Percentiles rank a stretch among this genome's conserved stretches.
Evolutionary conservation across 2,888 invertebrate genomes (phyloP).

Genomic region (Epirrhoe alternata): DNA sequence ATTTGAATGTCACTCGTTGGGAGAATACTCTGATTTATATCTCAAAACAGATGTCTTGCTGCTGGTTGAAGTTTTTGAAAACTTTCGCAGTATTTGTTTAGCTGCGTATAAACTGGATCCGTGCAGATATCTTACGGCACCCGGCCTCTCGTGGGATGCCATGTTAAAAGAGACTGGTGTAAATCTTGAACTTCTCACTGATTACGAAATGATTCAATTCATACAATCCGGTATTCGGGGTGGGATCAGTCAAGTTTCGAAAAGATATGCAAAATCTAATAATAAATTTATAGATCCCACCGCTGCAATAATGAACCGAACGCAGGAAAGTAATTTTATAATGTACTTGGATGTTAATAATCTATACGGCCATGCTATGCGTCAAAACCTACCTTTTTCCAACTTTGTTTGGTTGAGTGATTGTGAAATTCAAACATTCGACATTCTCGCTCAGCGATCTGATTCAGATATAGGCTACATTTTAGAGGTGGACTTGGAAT

Average conservation of each 20-base stretch:
- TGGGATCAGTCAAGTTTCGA: slow-evolving; percentile 41
- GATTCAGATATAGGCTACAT: no score
- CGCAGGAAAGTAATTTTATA: slow-evolving; percentile 29
- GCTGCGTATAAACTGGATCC: no score
- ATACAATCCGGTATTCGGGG: slow-evolving; percentile 41
- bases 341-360: slow-evolving; percentile 56
- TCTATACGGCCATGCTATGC: slow-evolving; percentile 41
- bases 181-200: slow-evolving; percentile 41
- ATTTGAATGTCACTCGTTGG: slow-evolving; percentile 46
- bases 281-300: no score
- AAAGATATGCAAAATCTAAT: slow-evolving; percentile 41
- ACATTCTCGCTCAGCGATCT: background rate
- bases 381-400: no score
- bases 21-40: slow-evolving; percentile 53
- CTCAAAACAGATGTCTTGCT: slow-evolving; percentile 53
- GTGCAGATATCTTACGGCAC: no score
- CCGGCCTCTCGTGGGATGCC: slow-evolving; percentile 39
- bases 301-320: no score
- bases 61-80: slow-evolving; percentile 56
- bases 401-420: slow-evolving; percentile 19
- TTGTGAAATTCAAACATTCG: slow-evolving; percentile 5
- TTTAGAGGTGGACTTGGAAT: no score
- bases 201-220: slow-evolving; percentile 41
- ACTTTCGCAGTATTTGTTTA: slow-evolving; percentile 32
- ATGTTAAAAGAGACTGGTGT: slow-evolving; percentile 43